Percentiles rank a stretch among this genome's conserved stretches.
Conservation (phyloP, 1,140 invertebrate species). For the Tetramorium alpestre region DNA sequence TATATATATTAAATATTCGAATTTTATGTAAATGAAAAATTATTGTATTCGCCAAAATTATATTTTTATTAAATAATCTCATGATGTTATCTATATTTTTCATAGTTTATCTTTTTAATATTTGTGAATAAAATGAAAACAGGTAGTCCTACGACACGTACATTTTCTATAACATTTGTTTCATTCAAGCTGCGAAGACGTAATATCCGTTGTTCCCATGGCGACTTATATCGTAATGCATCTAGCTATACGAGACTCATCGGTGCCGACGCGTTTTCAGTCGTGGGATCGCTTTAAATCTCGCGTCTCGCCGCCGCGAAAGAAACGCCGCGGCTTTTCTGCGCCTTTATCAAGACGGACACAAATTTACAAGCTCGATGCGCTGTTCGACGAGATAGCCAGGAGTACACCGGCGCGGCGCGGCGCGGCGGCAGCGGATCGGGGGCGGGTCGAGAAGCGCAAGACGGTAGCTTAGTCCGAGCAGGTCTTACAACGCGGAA, state of each 20-base stretch:
- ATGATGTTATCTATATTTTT: background rate
- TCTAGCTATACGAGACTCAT: background rate
- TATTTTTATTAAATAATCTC: background rate
- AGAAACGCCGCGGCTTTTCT: conserved; percentile 73
- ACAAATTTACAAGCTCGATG: conserved; percentile 80
- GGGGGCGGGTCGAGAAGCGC: conserved; percentile 18
- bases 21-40: background rate
- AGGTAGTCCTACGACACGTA: background rate
- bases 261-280: conserved; percentile 29
- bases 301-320: conserved; percentile 61
- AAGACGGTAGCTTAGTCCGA: conserved; percentile 65
- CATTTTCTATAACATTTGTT: background rate
- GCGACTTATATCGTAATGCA: conserved; percentile 15
- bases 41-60: background rate
- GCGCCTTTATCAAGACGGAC: conserved; percentile 79
- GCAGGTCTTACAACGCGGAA: conserved; percentile 31
- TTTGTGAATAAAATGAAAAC: background rate
- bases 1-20: background rate
- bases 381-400: conserved; percentile 68
- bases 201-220: background rate
- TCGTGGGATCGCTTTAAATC: conserved; percentile 65
- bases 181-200: background rate
- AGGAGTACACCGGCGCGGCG: too few species aligned
- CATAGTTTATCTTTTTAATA: background rate
- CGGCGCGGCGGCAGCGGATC: background rate